phyloP scores from a whole-genome alignment of 2,113 vertebrate species.

The Entosphenus tridentatus region DNA sequence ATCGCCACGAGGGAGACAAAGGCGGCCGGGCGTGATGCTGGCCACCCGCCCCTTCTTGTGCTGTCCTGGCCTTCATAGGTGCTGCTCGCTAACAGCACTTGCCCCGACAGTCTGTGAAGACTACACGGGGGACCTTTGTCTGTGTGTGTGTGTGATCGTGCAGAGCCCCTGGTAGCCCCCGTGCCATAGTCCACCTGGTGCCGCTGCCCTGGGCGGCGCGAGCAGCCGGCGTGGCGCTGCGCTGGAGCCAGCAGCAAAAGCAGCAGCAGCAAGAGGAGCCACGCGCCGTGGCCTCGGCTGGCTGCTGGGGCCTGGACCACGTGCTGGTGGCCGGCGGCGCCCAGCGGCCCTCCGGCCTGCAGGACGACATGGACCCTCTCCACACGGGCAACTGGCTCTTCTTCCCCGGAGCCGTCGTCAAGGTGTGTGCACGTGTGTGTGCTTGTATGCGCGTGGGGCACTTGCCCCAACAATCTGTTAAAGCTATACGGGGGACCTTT shows the following conservation, averaged over 20 bases:
- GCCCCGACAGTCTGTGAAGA: no score
- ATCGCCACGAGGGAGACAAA: no score
- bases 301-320: slow-evolving; percentile 89
- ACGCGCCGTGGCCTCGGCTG: slow-evolving; percentile 61
- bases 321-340: slow-evolving; percentile 64
- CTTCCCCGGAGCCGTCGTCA: slow-evolving; percentile 82
- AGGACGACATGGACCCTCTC: slow-evolving; percentile 70
- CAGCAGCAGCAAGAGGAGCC: slow-evolving; percentile 6
- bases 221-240: slow-evolving; percentile 42
- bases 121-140: no score
- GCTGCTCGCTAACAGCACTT: no score
- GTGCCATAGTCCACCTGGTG: slow-evolving; percentile 67
- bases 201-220: slow-evolving; percentile 46
- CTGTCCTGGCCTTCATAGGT: no score
- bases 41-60: no score
- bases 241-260: slow-evolving; percentile 59
- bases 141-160: slow-evolving; percentile 9
- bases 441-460: no score
- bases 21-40: no score
- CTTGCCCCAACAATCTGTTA: no score
- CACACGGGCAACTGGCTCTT: slow-evolving; percentile 97
- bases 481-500: no score
- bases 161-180: slow-evolving; percentile 72
- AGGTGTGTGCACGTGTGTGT: slow-evolving; percentile 28
- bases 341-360: slow-evolving; percentile 48